Base-by-base conservation (phyloP, 2,888 invertebrate genomes). In the Tipula lateralis region DNA sequence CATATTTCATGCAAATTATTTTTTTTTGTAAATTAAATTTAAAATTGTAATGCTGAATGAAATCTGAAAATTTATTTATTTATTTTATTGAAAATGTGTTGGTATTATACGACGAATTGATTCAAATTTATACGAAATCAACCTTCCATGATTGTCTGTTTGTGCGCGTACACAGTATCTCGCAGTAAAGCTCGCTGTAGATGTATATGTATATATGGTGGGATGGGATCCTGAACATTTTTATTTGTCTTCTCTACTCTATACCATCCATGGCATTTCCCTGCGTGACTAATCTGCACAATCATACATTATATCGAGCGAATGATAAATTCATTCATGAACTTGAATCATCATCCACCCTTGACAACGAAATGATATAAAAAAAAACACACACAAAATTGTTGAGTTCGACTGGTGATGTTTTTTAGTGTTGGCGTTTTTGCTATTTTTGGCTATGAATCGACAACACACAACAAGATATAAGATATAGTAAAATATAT, bases 1-100 rank as follows among this genome's bases (percentile, higher is more conserved):
- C 82, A 82, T 29, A 30, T 82, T 82, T 82, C 82, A 82, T 82
- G 82, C 16, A 82, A 82, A 82, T 82, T 82, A 30, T 82, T 16
- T 30, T 66, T 66, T 66, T 19, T 19, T 50, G 50, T 66, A 66
- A 66, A 66, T 66, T 66, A 9, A 66, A 66, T 66, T 66, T 66
- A 24, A 66, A 66, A 66, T 66, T 66, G n/a, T 24, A 66, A 66
- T 66, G 19, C 12, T 9, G 9, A 24, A 66, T 66, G 24, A 66
- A 66, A 66, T 66, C 66, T 66, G 66, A 66, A 66, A 66, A 66
- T 66, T 66, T 66, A 19, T 66, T 6, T 19, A 66, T 66, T 66
- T 24, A 66, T 66, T 66, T 66, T 5, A 39, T 12, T 39, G 39
- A 13, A 39, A 44, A 44, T 44, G n/a, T 44, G 44, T 44, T 44